Conservation (phyloP, 2,113 vertebrate genomes). For the Sander vitreus region DNA sequence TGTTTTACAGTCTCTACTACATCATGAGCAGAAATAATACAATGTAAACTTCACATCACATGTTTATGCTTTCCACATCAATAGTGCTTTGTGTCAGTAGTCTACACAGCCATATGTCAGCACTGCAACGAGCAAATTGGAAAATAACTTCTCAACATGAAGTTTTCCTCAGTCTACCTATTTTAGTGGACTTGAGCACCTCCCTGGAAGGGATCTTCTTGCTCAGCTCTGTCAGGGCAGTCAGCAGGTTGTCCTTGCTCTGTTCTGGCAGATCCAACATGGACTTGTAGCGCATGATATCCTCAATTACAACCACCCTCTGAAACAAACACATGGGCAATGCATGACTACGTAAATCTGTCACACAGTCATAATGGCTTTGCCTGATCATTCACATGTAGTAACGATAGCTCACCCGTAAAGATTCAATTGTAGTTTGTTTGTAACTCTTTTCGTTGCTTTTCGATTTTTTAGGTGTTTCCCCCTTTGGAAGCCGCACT, state of each 20-base stretch:
- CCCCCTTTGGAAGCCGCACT: conserved; percentile 80
- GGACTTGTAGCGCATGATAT: conserved; percentile 93
- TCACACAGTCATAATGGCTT: fast-evolving
- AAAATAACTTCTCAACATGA: not conserved
- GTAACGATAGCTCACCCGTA: conserved; percentile 85
- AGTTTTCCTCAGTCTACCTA: conserved; percentile 82
- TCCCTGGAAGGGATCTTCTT: conserved; percentile 96
- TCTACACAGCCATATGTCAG: not conserved
- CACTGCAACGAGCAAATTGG: not conserved
- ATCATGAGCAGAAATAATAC: not conserved
- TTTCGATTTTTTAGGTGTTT: conserved; percentile 70
- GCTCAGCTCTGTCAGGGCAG: conserved; percentile 89
- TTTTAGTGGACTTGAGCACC: conserved; percentile 92
- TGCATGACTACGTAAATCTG: not conserved
- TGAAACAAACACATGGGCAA: conserved; percentile 75
- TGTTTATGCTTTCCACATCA: not conserved
- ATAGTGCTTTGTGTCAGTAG: not conserved
- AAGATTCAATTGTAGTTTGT: conserved; percentile 92
- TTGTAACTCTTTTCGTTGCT: conserved; percentile 83
- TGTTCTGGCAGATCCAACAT: conserved; percentile 91
- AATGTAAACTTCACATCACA: not conserved
- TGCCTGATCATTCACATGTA: not conserved
- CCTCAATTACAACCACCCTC: conserved; percentile 98
- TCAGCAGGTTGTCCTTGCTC: conserved; percentile 88
- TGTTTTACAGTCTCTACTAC: not conserved